phyloP scores from a whole-genome alignment of 1,140 invertebrate genomes.

The Anadara kagoshimensis region DNA sequence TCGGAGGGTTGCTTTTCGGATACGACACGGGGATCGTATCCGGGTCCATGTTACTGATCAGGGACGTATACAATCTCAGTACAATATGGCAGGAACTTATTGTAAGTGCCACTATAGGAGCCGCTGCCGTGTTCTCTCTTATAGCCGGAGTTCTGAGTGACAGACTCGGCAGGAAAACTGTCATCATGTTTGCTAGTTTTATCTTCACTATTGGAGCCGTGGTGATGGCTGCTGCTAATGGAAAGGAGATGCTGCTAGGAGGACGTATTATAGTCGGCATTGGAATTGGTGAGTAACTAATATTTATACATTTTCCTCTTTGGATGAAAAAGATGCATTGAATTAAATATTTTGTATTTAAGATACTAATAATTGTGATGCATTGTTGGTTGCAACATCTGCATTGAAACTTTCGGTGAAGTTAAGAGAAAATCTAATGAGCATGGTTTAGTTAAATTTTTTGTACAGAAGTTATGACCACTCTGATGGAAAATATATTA shows the following conservation, averaged over 20 bases:
- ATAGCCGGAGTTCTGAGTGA: conserved; percentile 60
- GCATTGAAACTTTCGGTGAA: too few species aligned
- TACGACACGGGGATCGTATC: conserved; percentile 82
- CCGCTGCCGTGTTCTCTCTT: conserved; percentile 63
- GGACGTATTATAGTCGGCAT: conserved; percentile 66
- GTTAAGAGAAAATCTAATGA: too few species aligned
- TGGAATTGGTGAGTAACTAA: conserved; percentile 69
- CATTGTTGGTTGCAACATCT: too few species aligned
- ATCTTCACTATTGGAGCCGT: conserved; percentile 63
- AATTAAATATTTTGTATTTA: too few species aligned
- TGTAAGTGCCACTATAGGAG: conserved; percentile 63
- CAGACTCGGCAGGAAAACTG: conserved; percentile 56
- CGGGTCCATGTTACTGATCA: conserved; percentile 78
- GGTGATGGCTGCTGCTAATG: conserved; percentile 57
- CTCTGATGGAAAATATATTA: too few species aligned
- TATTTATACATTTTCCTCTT: too few species aligned
- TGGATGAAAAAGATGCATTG: too few species aligned
- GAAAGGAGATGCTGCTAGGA: conserved; percentile 58
- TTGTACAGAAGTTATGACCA: too few species aligned
- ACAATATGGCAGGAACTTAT: conserved; percentile 62
- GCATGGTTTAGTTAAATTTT: too few species aligned
- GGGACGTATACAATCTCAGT: conserved; percentile 56
- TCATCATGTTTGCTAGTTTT: conserved; percentile 64
- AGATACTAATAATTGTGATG: too few species aligned
- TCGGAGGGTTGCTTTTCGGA: conserved; percentile 81